Base-by-base conservation (phyloP, 2,113 vertebrate genomes). In the Catagonus wagneri region DNA sequence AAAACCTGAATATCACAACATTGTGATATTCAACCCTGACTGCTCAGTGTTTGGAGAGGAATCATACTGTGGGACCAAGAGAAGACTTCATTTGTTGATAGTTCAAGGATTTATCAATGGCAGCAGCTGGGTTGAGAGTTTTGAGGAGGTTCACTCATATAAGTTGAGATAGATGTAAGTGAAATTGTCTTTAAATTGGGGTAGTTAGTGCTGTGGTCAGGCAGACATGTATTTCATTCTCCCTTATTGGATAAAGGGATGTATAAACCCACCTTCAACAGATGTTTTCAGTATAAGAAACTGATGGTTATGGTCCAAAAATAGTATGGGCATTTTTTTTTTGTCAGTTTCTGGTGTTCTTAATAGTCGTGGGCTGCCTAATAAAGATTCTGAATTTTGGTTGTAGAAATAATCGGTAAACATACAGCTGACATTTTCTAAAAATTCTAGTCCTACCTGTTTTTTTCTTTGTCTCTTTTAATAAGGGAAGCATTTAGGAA, bases 201-300 rank as follows among this genome's bases (percentile, higher is more conserved):
- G 19, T 61, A 52, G 29, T 85, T 29, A 76, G 23, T 65, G n/a
- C 27, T 34, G 5, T 78, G 75, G 7, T 76, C 52, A 44, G 44
- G 23, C 58, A 79, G 50, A 39, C 25, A 92, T 58, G 13, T 44
- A 23, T 81, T 80, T 95, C 27, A n/a, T 29, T 78, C 17, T 83
- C 17, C 16, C 34, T 50, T 79, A 29, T 23, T 74, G 25, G 44
- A 65, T n/a, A 93, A 75, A 94, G 54, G 13, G 71, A 54, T 81
- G 3, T 88, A 23, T 19, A 79, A 93, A 13, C 20, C 29, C 34
- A 76, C 88, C 58, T 44, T 96, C 39, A 93, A 68, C 16, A 52
- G 36, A 87, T 87, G 58, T 76, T 88, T 93, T 95, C 54, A 65
- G 39, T 44, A 58, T 91, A 27, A 93, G 58, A 95, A 71, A 63